These are phyloP conservation scores for Acleris literana DNA, from an alignment of 2,888 invertebrate genomes.

Conservation along the genomic window DNA sequence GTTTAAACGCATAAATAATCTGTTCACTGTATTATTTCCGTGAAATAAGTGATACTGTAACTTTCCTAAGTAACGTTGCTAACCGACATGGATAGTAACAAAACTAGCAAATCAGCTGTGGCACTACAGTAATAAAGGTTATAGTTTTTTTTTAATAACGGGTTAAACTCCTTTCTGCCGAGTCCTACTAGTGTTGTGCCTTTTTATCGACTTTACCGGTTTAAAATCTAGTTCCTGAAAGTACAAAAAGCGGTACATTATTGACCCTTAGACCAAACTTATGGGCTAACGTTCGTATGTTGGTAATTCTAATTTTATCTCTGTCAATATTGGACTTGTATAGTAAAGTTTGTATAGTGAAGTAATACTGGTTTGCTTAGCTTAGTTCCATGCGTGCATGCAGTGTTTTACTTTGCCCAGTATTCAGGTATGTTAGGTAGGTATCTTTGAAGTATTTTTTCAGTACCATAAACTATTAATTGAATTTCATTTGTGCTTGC, in stretches of 20 bases:
- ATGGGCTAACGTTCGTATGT: constrained; percentile 9
- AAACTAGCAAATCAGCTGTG: constrained; percentile 28
- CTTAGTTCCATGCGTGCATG: not conserved
- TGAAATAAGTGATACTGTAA: constrained; percentile 1
- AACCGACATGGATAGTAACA: not conserved
- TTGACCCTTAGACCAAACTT: constrained; percentile 19
- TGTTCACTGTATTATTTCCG: constrained; percentile 16
- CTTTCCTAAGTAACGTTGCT: not conserved
- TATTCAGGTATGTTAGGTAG: too few relatives aligned
- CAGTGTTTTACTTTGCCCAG: not conserved
- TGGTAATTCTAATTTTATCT: constrained; percentile 11
- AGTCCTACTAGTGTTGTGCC: constrained; percentile 44
- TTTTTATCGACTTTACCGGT: constrained; percentile 42
- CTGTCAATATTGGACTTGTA: constrained; percentile 16
- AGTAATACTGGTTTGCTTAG: constrained; percentile 14
- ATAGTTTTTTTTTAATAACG: constrained; percentile 28
- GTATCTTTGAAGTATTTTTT: too few relatives aligned
- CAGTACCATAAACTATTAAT: too few relatives aligned
- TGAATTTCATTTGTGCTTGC: too few relatives aligned
- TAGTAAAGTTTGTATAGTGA: constrained; percentile 8
- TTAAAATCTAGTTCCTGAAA: constrained; percentile 25
- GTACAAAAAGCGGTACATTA: constrained; percentile 18
- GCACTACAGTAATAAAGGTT: not conserved
- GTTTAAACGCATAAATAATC: constrained; percentile 41
- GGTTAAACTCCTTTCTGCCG: constrained; percentile 33